Evolutionary conservation across 2,797 vertebrate species (phyloP), one percentile per base, ranked within the genome.

Genomic region (Pseudochirops cupreus): DNA sequence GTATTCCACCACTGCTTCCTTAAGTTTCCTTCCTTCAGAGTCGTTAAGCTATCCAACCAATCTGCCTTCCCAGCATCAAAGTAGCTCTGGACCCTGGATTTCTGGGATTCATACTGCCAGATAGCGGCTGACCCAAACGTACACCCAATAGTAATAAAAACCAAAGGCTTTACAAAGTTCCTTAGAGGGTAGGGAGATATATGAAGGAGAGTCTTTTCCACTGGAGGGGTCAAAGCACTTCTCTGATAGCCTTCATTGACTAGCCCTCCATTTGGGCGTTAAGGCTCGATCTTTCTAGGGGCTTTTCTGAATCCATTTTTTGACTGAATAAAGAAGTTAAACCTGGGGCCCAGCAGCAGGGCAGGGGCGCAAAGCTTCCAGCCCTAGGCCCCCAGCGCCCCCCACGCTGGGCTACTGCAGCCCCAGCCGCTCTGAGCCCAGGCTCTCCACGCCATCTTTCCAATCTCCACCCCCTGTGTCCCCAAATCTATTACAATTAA

Each of bases 61-160:
- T 99, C 99, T 0, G 99, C 98, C 95, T 99, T 98, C 56, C 99
- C 96, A 50, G 99, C 99, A 93, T 99, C 98, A 0, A 99, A 99
- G 97, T 99, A 99, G 97, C 98, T 99, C 98, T 99, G 99, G 82
- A 99, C 99, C 0, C 99, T 99, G 5, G 98, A 99, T 98, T 99
- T 99, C 93, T 99, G 98, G 4, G 99, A 98, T 98, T 99, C 99
- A 52, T 99, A 99, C 97, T 99, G 99, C 99, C 99, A 99, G 98
- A 99, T 99, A 92, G 99, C 99, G 5, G 99, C 99, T 1, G 98
- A 97, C 33, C 99, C 99, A 91, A 99, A 99, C 55, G 99, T 99
- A 97, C 99, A 99, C 97, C 99, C 99, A 99, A 99, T 99, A 31
- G 99, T 95, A 7, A 99, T 99, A 97, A 99, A 99, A 93, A 99